Conservation (phyloP, 2,113 vertebrate species). For the Brachypteracias leptosomus region DNA sequence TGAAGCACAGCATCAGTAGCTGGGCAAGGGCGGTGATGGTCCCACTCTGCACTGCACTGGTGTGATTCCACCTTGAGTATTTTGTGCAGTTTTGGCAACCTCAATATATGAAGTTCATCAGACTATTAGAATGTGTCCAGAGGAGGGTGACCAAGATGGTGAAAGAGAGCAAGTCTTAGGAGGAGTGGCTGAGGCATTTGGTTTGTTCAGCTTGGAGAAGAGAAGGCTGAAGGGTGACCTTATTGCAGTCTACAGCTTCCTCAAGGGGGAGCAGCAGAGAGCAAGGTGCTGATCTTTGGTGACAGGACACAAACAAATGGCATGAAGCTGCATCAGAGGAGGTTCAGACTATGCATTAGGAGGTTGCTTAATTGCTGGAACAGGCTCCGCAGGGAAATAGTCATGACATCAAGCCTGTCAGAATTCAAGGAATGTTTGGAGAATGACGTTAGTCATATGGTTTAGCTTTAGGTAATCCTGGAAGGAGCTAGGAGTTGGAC, state of each 20-base stretch:
- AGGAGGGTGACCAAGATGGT: background rate
- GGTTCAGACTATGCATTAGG: background rate
- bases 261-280: fast-evolving
- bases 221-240: background rate
- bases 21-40: fast-evolving
- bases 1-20: background rate
- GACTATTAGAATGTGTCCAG: background rate
- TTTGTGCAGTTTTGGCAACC: background rate
- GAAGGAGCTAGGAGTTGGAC: background rate
- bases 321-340: background rate
- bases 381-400: background rate
- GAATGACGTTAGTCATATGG: background rate
- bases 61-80: background rate
- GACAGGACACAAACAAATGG: fast-evolving
- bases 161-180: background rate
- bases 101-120: background rate
- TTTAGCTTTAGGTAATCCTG: background rate
- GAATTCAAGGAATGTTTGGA: background rate
- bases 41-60: background rate
- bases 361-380: background rate
- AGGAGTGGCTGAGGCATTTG: background rate
- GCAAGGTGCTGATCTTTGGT: background rate
- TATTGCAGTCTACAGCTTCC: background rate
- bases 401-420: background rate
- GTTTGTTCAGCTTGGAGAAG: background rate